Evolutionary conservation across 1,140 invertebrate genomes (phyloP), one percentile per base, ranked within the genome.

Genomic region (Pseudoatta argentina): DNA sequence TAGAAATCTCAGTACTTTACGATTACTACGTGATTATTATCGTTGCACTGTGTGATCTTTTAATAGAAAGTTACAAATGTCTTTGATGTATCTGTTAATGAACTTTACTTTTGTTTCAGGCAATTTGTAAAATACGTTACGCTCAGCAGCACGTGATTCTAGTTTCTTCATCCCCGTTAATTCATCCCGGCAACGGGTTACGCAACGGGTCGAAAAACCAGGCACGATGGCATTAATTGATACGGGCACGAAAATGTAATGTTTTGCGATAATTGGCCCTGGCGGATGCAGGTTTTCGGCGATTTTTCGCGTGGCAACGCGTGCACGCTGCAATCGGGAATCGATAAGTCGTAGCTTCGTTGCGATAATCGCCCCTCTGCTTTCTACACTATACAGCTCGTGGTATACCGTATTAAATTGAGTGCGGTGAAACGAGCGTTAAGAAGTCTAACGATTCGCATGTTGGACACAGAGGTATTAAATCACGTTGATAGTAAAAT

Each of bases 111-210:
- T 30, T 27, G 69, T 51, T 61, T 51, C 34, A 18, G n/a, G 30
- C 44, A 75, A 75, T 75, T 63, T 7, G 64, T 30, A 59, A 82
- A 59, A 82, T 82, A 82, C 34, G 55, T 61, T 73, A 73, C 55
- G 24, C 7, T 61, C 24, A 73, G 57, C 10, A 39, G 51, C 24
- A 71, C 51, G 30, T 59, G 66, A 82, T 53, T 82, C 24, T 24
- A 59, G 51, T 66, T 75, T 77, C 82, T 76, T 85, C 48, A 53
- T 77, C 44, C 71, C 53, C 82, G 73, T 85, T 85, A 85, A 85
- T 76, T 78, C 30, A 27, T 18, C 27, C 14, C 73, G 16, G 30
- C 59, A 16, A 53, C 48, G 34, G 6, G 59, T 53, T 77, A 53
- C 57, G 61, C 57, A 85, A 44, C 59, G 51, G 34, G 12, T n/a